These are phyloP conservation scores for Emmelina monodactyla DNA, from an alignment of 2,888 invertebrate genomes.

Conservation along the genomic window DNA sequence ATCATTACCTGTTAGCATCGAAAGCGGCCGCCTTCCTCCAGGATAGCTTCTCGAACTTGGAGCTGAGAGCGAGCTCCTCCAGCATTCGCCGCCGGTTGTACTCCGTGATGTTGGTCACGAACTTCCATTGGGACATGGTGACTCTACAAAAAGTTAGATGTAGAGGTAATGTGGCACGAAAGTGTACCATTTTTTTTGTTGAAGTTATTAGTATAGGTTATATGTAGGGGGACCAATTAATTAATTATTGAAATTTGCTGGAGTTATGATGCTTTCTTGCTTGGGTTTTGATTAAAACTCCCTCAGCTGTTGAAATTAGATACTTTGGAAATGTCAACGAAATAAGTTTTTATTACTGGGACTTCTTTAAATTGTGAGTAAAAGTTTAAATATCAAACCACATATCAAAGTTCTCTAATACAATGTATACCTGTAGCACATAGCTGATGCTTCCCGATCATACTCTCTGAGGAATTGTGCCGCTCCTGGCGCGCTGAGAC, in stretches of 20 bases:
- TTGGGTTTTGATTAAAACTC: too few species aligned
- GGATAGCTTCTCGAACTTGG: slow-evolving; percentile 77
- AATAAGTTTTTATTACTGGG: too few species aligned
- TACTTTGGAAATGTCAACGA: too few species aligned
- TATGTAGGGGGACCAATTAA: too few species aligned
- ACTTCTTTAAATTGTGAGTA: too few species aligned
- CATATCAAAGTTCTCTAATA: not conserved
- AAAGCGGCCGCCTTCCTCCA: slow-evolving; percentile 77
- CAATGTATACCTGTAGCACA: slow-evolving; percentile 68
- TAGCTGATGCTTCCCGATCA: slow-evolving; percentile 74
- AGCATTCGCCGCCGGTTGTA: slow-evolving; percentile 73
- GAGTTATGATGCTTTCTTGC: too few species aligned
- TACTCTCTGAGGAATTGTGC: slow-evolving; percentile 76
- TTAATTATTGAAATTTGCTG: too few species aligned
- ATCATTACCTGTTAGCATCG: slow-evolving; percentile 71
- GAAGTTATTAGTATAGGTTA: too few species aligned
- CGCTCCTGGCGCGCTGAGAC: slow-evolving; percentile 72
- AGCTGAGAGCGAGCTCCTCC: slow-evolving; percentile 73
- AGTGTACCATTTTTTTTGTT: too few species aligned
- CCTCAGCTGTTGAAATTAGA: too few species aligned
- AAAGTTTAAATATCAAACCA: too few species aligned
- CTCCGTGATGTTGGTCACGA: slow-evolving; percentile 80
- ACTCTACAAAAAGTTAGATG: slow-evolving; percentile 60
- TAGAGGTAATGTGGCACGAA: too few species aligned
- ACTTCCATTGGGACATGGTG: slow-evolving; percentile 77